phyloP scores from a whole-genome alignment of 2,797 vertebrate genomes.

The Sphenodon punctatus region DNA sequence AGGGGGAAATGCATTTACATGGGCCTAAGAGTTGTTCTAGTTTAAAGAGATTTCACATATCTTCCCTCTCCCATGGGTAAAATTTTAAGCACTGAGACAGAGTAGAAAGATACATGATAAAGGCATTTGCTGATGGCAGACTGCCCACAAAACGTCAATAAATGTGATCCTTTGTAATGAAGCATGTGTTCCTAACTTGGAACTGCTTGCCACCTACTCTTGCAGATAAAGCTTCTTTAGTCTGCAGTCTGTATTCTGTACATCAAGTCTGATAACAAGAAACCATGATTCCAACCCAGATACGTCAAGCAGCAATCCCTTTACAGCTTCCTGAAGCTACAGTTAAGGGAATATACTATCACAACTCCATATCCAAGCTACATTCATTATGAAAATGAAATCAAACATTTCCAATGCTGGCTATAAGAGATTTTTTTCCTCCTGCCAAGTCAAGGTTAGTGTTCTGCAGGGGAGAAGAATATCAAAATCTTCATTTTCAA shows the following conservation, averaged over 20 bases:
- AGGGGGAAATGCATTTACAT: background rate
- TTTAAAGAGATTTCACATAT: background rate
- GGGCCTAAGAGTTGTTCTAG: background rate
- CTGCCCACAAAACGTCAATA: background rate
- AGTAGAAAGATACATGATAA: background rate
- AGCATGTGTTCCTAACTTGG: background rate
- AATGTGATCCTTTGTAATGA: background rate
- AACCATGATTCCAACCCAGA: background rate
- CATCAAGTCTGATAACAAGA: background rate
- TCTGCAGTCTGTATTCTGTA: background rate
- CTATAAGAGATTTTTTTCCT: slow-evolving; percentile 5
- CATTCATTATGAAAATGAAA: slow-evolving; percentile 14
- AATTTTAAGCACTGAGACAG: background rate
- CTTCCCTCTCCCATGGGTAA: background rate
- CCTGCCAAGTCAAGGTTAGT: background rate
- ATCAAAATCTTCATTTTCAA: background rate
- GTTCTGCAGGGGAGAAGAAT: background rate
- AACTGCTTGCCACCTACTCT: background rate
- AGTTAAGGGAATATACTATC: background rate
- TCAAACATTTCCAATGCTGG: background rate
- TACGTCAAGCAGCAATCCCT: background rate
- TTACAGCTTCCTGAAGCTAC: background rate
- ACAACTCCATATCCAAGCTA: background rate
- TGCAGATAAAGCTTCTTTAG: background rate
- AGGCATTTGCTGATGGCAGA: background rate